Evolutionary conservation across 2,888 invertebrate species (phyloP), one percentile per base, ranked within the genome.

Genomic region (Amphiduros pacificus): DNA sequence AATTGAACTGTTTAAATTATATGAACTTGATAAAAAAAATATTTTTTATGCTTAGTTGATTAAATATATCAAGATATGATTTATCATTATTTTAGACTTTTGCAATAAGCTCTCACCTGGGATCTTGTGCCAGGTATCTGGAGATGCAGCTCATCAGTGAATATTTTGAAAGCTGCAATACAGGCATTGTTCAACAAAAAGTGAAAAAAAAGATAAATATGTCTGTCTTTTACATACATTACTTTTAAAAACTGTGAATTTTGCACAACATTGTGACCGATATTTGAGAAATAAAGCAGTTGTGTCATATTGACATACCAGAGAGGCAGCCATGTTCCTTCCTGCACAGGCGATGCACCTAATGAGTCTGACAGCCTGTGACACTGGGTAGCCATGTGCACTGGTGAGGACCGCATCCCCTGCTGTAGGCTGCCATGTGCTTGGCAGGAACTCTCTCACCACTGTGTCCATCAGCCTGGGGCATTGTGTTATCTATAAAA

Each of bases 301-400:
- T n/a, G n/a, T n/a, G n/a, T n/a, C n/a, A n/a, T n/a, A n/a, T n/a
- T n/a, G n/a, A 48, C 81, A 78, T 49, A 88, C 80, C 64, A 90
- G 79, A 56, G 83, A 76, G 14, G 81, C 78, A 4, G 87, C 87
- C 62, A 88, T 82, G 65, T 85, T 83, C 73, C 81, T 82, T 51
- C 85, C 87, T 73, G 90, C 87, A 40, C 88, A 85, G 29, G 89
- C 86, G 31, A 94, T 78, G 56, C 92, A 84, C 71, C 93, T 86
- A 36, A 92, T 81, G 3, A 94, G 83, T 77, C 90, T 91, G 22
- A 94, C 77, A 9, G 91, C 91, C 55, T 88, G 85, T 57, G 88
- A 79, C 64, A 91, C 83, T 2, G 93, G 91, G 68, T 87, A 86
- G 4, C 88, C 88, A 77, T 91, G 89, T 56, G 85, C 83, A 65